A percentile compares a stretch with the other conserved stretches of the same genome.
Evolutionary conservation across 2,888 invertebrate genomes (phyloP).

Genomic region (Acleris holmiana): DNA sequence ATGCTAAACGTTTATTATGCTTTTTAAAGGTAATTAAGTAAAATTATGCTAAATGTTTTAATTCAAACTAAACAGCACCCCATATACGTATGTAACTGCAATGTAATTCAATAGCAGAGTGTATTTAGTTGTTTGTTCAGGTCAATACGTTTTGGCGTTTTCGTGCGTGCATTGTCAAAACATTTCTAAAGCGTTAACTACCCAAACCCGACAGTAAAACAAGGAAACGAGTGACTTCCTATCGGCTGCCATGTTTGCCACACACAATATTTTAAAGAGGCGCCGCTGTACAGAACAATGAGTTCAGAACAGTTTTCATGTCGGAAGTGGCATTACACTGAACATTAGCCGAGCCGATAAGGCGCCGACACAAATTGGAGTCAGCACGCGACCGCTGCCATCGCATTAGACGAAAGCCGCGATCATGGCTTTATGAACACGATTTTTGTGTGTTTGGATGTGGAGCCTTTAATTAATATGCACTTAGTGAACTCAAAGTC

Average conservation of each 20-base stretch:
- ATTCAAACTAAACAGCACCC: no score
- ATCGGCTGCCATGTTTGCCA: conserved; percentile 44
- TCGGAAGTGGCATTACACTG: conserved; percentile 80
- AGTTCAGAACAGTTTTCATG: conserved; percentile 75
- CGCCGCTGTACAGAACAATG: conserved; percentile 58
- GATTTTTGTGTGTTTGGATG: conserved; percentile 38
- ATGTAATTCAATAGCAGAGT: not conserved
- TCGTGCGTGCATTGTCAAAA: not conserved
- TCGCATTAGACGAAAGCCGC: conserved; percentile 52
- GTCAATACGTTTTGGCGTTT: not conserved
- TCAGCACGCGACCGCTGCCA: conserved; percentile 67
- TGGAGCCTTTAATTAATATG: conserved; percentile 1
- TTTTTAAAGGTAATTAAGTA: no score
- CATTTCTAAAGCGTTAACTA: conserved; percentile 1
- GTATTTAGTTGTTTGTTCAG: not conserved
- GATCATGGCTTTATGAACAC: conserved; percentile 46
- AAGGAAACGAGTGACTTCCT: conserved; percentile 56
- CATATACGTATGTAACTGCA: conserved; percentile 3
- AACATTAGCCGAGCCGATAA: conserved; percentile 79
- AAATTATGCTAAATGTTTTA: no score
- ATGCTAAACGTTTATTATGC: no score
- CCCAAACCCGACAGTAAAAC: conserved; percentile 16
- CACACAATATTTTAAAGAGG: conserved; percentile 58
- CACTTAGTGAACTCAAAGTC: not conserved
- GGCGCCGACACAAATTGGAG: conserved; percentile 76